These are phyloP conservation scores for Pterophyllum scalare DNA, from an alignment of 2,113 vertebrate genomes.

Conservation along the genomic window DNA sequence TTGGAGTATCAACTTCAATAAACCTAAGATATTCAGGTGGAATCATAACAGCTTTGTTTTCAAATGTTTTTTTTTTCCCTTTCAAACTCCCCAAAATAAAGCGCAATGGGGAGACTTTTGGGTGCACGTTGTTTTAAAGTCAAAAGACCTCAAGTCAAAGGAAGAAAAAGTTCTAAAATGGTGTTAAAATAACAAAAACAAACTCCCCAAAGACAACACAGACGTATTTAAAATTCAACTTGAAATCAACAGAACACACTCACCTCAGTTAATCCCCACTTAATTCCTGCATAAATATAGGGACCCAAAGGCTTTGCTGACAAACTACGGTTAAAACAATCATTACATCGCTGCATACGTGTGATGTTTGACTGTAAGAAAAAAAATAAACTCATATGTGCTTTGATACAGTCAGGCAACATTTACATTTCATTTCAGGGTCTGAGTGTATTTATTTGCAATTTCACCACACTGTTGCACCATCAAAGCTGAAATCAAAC, in stretches of 20 bases:
- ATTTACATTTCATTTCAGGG: constrained; percentile 62
- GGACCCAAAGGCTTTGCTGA: neutral
- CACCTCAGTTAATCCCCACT: neutral
- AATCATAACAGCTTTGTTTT: neutral
- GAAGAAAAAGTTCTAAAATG: neutral
- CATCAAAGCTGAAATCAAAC: constrained; percentile 70
- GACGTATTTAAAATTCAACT: neutral
- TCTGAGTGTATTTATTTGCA: constrained; percentile 52
- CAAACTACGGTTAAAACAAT: neutral
- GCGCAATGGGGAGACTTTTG: neutral
- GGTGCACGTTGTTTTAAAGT: neutral
- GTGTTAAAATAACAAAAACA: neutral
- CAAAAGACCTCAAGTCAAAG: neutral
- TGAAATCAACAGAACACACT: neutral
- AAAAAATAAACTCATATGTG: constrained; percentile 15
- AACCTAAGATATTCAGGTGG: neutral
- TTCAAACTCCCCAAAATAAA: neutral
- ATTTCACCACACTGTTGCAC: constrained; percentile 46
- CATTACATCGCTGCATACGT: neutral
- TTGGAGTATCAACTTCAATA: neutral
- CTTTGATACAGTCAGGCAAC: constrained; percentile 38
- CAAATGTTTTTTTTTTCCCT: neutral
- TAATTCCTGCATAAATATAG: neutral
- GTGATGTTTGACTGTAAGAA: constrained; percentile 6
- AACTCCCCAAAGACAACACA: neutral